These are phyloP conservation scores for Chelonoidis abingdonii DNA, from an alignment of 2,113 vertebrate genomes.

Conservation along the genomic window DNA sequence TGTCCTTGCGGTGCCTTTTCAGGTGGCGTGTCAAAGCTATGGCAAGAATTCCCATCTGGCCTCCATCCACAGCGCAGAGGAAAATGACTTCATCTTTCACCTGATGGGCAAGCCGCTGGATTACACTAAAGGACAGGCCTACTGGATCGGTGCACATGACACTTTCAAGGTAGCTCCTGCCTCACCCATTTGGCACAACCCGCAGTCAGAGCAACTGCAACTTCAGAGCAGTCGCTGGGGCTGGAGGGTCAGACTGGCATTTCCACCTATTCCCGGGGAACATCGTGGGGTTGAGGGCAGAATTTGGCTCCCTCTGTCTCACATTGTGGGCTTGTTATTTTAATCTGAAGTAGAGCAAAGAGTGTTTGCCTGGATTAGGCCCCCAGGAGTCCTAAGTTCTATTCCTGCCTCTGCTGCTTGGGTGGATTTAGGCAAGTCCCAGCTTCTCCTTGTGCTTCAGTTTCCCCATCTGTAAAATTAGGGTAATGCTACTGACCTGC, in stretches of 20 bases:
- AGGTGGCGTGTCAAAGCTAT: too few species aligned
- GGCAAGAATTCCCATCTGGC: not conserved
- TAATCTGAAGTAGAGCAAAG: not conserved
- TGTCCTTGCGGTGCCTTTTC: too few species aligned
- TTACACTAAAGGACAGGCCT: not conserved
- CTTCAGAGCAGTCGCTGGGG: too few species aligned
- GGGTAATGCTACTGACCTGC: too few species aligned
- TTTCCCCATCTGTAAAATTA: not conserved
- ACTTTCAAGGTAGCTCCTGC: not conserved
- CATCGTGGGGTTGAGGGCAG: too few species aligned
- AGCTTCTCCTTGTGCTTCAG: not conserved
- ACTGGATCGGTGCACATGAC: not conserved
- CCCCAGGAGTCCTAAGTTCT: not conserved
- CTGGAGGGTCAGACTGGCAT: too few species aligned
- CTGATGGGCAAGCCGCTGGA: not conserved
- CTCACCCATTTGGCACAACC: not conserved
- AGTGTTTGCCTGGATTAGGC: not conserved
- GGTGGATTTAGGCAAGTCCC: not conserved
- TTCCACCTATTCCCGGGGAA: too few species aligned
- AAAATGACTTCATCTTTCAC: not conserved
- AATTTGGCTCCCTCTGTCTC: too few species aligned
- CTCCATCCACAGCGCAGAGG: not conserved
- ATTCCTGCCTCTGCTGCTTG: not conserved
- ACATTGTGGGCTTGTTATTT: too few species aligned
- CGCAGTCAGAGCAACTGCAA: not conserved